Evolutionary conservation across 1,140 invertebrate species (phyloP), one percentile per base, ranked within the genome.

Genomic region (Adelges cooleyi): DNA sequence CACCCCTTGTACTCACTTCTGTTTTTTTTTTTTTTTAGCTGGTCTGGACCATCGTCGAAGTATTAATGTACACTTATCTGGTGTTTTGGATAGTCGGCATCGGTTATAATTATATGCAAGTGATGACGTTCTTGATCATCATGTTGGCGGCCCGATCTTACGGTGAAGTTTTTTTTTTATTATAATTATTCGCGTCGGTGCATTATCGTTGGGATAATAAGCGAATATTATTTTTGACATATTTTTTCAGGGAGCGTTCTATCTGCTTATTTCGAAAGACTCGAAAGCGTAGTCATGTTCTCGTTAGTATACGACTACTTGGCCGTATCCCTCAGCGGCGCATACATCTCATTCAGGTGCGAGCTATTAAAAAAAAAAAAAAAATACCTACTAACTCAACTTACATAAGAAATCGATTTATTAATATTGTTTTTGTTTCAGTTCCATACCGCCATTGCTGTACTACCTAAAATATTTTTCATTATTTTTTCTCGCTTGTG

Each of bases 401-500:
- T 6, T 33, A 33, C 29, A 33, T 33, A 11, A 11, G 11, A 33
- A 33, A 33, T 33, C n/a, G n/a, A n/a, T n/a, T n/a, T n/a, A n/a
- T n/a, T n/a, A 40, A 66, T 53, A 44, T n/a, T 65, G 20, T 48
- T 50, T 53, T 67, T 69, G 70, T 68, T 69, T 36, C 67, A 70
- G 69, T 36, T 65, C 69, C 65, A 71, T 80, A 0, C 77, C 79
- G 9, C 69, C 74, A 0, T 75, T 81, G n/a, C 79, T 80, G 4
- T 71, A 74, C 13, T 80, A 79, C 66, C 20, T 82, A 3, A 80
- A 82, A 69, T 85, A 82, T 70, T 68, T 83, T 4, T 86, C 84
- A 0, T 77, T 81, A 3, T 86, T 86, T 70, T 86, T 83, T 70
- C 86, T 85, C 69, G 80, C 83, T 2, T 77, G 81, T 33, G 84